Evolutionary conservation across 2,113 vertebrate genomes (phyloP).

Genomic region (Porphyrio hochstetteri): DNA sequence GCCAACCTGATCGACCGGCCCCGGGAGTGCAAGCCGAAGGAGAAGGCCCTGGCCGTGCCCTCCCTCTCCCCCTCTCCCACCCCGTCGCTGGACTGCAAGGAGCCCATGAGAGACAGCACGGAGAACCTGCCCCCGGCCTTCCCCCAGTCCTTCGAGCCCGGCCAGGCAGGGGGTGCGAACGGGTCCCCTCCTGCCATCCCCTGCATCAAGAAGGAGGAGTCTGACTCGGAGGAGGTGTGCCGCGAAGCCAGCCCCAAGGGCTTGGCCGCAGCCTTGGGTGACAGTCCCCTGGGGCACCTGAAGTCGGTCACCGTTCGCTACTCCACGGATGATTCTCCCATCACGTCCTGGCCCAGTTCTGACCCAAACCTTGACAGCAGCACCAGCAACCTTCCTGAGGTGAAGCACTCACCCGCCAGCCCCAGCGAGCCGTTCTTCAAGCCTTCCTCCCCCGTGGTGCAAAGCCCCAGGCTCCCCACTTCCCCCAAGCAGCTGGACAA

Average conservation of each 20-base stretch:
- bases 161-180: accelerated
- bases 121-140: not conserved
- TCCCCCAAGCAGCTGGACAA: slow-evolving; percentile 37
- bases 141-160: not conserved
- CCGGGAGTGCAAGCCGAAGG: slow-evolving; percentile 41
- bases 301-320: slow-evolving; percentile 12
- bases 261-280: not conserved
- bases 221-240: not conserved
- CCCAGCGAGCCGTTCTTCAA: slow-evolving; percentile 18
- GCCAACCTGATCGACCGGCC: slow-evolving; percentile 40
- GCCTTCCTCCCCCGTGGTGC: not conserved
- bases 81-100: not conserved
- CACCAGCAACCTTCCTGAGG: not conserved
- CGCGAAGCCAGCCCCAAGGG: not conserved
- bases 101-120: not conserved
- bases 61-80: slow-evolving; percentile 18
- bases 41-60: slow-evolving; percentile 54
- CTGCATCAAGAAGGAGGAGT: slow-evolving; percentile 59
- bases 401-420: not conserved
- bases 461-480: not conserved
- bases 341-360: not conserved
- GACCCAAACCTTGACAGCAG: not conserved
- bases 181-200: not conserved
- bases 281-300: slow-evolving; percentile 2
- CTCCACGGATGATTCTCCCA: not conserved